These are phyloP conservation scores for Timema cristinae DNA, from an alignment of 2,888 invertebrate species.

Conservation along the genomic window DNA sequence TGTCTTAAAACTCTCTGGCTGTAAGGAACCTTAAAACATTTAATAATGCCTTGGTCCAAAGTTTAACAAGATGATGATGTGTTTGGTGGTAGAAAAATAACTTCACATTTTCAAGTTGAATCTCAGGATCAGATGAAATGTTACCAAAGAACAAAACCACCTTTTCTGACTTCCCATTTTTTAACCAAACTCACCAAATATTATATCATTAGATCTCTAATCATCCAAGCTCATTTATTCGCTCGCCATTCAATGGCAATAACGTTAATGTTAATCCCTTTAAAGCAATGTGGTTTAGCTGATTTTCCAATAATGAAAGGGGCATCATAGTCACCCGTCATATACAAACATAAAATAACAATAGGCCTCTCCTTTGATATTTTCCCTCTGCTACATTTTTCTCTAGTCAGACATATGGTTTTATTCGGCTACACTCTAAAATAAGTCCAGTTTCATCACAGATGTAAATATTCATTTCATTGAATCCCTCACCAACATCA, in stretches of 20 bases:
- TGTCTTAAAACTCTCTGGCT: conserved; percentile 19
- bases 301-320: conserved; percentile 34
- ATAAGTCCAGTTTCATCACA: conserved; percentile 37
- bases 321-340: conserved; percentile 34
- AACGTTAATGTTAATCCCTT: conserved; percentile 22
- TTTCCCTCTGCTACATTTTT: conserved; percentile 37
- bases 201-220: conserved; percentile 23
- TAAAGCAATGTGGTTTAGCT: too few relatives aligned
- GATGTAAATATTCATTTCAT: too few relatives aligned
- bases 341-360: conserved; percentile 34
- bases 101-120: conserved; percentile 22
- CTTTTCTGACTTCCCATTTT: conserved; percentile 4
- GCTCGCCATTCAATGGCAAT: conserved; percentile 31
- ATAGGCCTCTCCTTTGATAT: conserved; percentile 36
- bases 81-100: conserved; percentile 13
- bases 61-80: not conserved
- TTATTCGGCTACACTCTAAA: conserved; percentile 35
- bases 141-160: conserved; percentile 27
- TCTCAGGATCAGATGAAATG: conserved; percentile 23
- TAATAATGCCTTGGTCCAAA: conserved; percentile 16
- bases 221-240: conserved; percentile 35
- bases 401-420: conserved; percentile 35
- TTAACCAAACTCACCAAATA: conserved; percentile 16
- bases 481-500: too few relatives aligned
- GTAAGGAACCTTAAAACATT: conserved; percentile 16